Evolutionary conservation across 2,888 invertebrate genomes (phyloP).

Genomic region (Drosophila kambysellisi): DNA sequence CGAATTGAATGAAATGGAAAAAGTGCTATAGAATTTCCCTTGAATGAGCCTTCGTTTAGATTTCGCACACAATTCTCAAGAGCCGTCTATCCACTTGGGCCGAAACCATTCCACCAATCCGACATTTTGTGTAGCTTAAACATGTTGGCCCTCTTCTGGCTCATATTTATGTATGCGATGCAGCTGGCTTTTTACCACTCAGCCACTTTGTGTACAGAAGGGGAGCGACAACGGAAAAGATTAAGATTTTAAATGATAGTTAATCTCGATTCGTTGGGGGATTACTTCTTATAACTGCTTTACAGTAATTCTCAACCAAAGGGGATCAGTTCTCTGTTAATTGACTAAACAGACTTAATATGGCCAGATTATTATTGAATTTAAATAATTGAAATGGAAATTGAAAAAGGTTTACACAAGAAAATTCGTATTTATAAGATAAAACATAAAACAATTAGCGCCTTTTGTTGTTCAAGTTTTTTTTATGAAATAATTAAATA

Average conservation of each 20-base stretch:
- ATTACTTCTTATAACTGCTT: conserved; percentile 2
- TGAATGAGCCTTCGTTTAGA: conserved; percentile 72
- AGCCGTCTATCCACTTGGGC: conserved; percentile 44
- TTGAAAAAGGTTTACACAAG: neutral
- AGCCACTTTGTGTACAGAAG: neutral
- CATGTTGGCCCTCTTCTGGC: conserved; percentile 43
- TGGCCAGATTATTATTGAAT: neutral
- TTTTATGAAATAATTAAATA: neutral
- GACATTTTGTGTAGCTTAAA: conserved; percentile 21
- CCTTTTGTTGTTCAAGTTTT: no score
- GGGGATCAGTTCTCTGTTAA: neutral
- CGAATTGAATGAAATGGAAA: conserved; percentile 69
- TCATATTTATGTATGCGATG: conserved; percentile 43
- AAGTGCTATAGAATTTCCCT: conserved; percentile 66
- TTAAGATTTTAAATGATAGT: conserved; percentile 43
- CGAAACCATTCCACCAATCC: conserved; percentile 10
- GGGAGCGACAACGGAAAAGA: conserved; percentile 11
- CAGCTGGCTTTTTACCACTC: conserved; percentile 29
- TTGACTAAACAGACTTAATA: no score
- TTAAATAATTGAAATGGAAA: neutral
- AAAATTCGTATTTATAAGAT: neutral
- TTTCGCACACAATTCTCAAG: conserved; percentile 72
- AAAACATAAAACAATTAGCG: neutral
- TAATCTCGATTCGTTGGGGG: conserved; percentile 20
- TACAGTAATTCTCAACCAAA: neutral